phyloP scores from a whole-genome alignment of 2,888 invertebrate species.

The Xylota sylvarum region DNA sequence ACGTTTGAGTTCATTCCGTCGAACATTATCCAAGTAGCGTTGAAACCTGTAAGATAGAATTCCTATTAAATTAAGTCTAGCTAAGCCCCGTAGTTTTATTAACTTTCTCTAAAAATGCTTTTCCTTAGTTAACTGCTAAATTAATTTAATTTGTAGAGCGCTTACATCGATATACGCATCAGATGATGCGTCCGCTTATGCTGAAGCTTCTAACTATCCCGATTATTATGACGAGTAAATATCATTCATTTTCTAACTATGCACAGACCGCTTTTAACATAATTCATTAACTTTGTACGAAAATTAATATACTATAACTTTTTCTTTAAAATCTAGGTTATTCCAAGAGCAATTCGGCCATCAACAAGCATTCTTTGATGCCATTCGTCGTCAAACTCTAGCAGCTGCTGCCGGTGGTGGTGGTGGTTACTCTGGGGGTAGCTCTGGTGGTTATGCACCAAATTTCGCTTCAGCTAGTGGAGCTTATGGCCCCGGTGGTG shows the following conservation, averaged over 20 bases:
- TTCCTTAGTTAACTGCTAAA: neutral
- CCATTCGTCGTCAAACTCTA: slow-evolving; percentile 77
- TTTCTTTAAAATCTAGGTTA: slow-evolving; percentile 49
- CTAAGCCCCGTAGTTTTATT: neutral
- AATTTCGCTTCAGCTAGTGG: slow-evolving; percentile 86
- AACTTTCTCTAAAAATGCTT: slow-evolving; percentile 40
- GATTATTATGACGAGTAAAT: slow-evolving; percentile 82
- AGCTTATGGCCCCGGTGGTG: slow-evolving; percentile 86
- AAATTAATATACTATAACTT: neutral
- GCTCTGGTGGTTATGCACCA: slow-evolving; percentile 80
- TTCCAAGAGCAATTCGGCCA: slow-evolving; percentile 82
- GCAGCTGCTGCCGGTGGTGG: slow-evolving; percentile 37
- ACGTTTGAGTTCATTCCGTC: too few relatives aligned
- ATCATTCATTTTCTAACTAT: slow-evolving; percentile 66
- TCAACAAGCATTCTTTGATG: slow-evolving; percentile 81
- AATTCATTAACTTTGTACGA: neutral
- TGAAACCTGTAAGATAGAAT: neutral
- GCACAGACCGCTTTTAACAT: slow-evolving; percentile 2
- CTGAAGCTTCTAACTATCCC: slow-evolving; percentile 81
- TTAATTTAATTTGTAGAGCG: slow-evolving; percentile 77
- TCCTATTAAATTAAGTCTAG: neutral
- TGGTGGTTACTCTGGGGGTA: slow-evolving; percentile 76
- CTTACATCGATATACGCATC: slow-evolving; percentile 79
- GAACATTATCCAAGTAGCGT: neutral
- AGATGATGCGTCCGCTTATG: slow-evolving; percentile 82